phyloP scores from a whole-genome alignment of 2,888 invertebrate species.

The Myopa testacea region DNA sequence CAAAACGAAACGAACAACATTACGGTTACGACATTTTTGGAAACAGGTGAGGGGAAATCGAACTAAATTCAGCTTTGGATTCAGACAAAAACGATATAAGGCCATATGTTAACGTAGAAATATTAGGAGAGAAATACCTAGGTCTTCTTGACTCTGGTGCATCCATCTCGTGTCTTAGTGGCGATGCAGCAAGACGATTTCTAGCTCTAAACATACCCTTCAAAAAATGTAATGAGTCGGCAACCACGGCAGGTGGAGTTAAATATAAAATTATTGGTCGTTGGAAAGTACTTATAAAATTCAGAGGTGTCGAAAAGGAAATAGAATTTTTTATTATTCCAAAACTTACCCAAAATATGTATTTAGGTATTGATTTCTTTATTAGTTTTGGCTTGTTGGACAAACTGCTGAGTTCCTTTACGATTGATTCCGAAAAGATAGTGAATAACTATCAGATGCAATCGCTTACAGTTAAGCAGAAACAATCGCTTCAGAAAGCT shows the following conservation, averaged over 20 bases:
- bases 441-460: not conserved
- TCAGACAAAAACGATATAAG: constrained; percentile 19
- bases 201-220: constrained; percentile 9
- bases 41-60: constrained; percentile 18
- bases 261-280: constrained; percentile 38
- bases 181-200: constrained; percentile 34
- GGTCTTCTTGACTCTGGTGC: constrained; percentile 41
- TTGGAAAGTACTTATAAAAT: constrained; percentile 22
- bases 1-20: not conserved
- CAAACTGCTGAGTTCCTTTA: constrained; percentile 22
- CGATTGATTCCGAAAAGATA: not conserved
- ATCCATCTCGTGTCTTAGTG: constrained; percentile 37
- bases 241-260: constrained; percentile 40
- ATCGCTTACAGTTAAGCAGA: not conserved
- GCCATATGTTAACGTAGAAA: constrained; percentile 39
- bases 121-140: constrained; percentile 31
- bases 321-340: constrained; percentile 39
- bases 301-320: constrained; percentile 15
- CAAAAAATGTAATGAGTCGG: constrained; percentile 12
- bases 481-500: not conserved
- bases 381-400: constrained; percentile 30
- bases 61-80: constrained; percentile 8
- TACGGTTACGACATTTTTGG: constrained; percentile 34
- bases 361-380: constrained; percentile 42
- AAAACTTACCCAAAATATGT: constrained; percentile 37